phyloP scores from a whole-genome alignment of 1,140 invertebrate species.

The Hyphantria cunea region DNA sequence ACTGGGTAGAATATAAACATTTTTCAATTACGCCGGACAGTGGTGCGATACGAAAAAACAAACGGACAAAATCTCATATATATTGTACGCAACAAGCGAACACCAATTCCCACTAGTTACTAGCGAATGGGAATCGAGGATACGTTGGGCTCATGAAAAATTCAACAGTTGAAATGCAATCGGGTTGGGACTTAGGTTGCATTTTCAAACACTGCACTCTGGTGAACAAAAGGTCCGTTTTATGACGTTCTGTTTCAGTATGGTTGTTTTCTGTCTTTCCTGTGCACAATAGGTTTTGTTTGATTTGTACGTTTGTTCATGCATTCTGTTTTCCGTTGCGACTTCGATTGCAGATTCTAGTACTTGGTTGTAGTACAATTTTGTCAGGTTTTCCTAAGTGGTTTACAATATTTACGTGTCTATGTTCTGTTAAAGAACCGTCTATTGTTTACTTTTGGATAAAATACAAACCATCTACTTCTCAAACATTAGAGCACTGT shows the following conservation, averaged over 20 bases:
- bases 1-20: constrained; percentile 36
- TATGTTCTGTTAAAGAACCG: no score
- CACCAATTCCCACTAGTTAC: constrained; percentile 65
- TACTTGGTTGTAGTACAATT: background rate
- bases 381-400: background rate
- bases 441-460: no score
- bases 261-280: constrained; percentile 20
- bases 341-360: background rate
- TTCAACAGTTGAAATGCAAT: constrained; percentile 68
- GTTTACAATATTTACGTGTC: background rate
- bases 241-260: constrained; percentile 46
- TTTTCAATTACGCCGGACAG: constrained; percentile 63
- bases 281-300: constrained; percentile 17
- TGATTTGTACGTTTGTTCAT: background rate
- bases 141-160: constrained; percentile 55
- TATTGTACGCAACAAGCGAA: constrained; percentile 63
- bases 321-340: background rate
- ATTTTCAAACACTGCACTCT: constrained; percentile 50
- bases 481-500: no score
- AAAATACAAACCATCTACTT: no score
- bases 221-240: constrained; percentile 44
- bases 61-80: constrained; percentile 69
- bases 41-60: constrained; percentile 57
- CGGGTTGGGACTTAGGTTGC: constrained; percentile 54
- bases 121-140: constrained; percentile 48